Evolutionary conservation across 2,888 invertebrate species (phyloP).

Genomic region (Punctoribates punctum): DNA sequence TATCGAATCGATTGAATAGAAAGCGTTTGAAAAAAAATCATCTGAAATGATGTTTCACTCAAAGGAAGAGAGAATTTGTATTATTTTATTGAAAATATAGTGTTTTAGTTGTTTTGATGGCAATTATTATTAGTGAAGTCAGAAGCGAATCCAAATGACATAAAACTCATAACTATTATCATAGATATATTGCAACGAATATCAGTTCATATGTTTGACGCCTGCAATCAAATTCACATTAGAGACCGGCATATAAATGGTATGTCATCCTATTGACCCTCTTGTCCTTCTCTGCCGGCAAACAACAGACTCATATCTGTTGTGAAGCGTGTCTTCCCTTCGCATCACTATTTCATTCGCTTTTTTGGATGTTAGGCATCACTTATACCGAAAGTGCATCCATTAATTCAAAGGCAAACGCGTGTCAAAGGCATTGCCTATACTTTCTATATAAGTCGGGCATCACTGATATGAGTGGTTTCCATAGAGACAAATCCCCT

Average conservation of each 20-base stretch:
- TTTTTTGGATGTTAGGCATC: conserved; percentile 18
- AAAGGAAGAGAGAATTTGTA: not conserved
- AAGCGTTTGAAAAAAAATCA: not conserved
- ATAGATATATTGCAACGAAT: not conserved
- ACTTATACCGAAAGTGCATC: conserved; percentile 28
- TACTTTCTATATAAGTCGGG: conserved; percentile 21
- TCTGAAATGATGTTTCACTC: not conserved
- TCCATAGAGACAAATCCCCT: conserved; percentile 21
- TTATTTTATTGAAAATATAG: not conserved
- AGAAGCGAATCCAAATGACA: not conserved
- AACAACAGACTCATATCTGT: conserved; percentile 5
- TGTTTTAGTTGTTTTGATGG: not conserved
- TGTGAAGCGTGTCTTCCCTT: conserved; percentile 25
- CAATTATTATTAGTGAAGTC: not conserved
- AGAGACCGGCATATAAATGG: conserved; percentile 19
- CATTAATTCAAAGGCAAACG: conserved; percentile 18
- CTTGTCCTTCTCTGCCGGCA: conserved; percentile 14
- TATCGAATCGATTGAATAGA: not conserved
- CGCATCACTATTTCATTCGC: not conserved
- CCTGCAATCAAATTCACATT: conserved; percentile 34
- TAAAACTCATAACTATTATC: not conserved
- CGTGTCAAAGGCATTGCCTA: conserved; percentile 18
- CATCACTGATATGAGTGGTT: not conserved
- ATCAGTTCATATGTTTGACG: not conserved
- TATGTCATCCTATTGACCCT: conserved; percentile 11